Evolutionary conservation across 2,888 invertebrate genomes (phyloP), one percentile per base, ranked within the genome.

Genomic region (Agrotis puta): DNA sequence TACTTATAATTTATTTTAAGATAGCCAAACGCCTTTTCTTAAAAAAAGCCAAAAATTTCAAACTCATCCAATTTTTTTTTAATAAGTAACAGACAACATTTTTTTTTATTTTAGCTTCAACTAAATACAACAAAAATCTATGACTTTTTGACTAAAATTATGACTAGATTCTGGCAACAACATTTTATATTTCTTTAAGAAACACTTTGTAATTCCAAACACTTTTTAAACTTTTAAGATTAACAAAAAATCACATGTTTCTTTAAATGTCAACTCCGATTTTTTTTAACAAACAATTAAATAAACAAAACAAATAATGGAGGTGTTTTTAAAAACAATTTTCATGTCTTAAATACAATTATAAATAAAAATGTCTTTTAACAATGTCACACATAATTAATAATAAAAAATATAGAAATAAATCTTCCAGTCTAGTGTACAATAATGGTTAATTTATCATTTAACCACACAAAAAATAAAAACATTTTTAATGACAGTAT

Each of bases 151-250:
- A 81, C 50, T 64, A 51, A 53, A 75, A 70, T 57, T 48, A 81
- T 67, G 79, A 79, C 79, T 79, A 79, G 64, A 73, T 50, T 63
- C 57, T 67, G 74, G 74, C 65, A 81, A 85, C 81, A 80, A 72
- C 63, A 72, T 33, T 78, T 82, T 56, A 70, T 57, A 75, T 85
- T 82, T 79, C 82, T 82, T 70, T 47, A 13, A 83, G 77, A 83
- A 85, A 80, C 70, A 58, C 20, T 82, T 82, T 54, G 79, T 57
- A 54, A 62, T 64, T 61, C 62, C 74, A 79, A 82, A 79, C 81
- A 33, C 6, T 22, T 50, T 58, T 63, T 79, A 82, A 64, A 64
- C 67, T 64, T 82, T 78, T 2, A 67, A 50, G 62, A 73, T n/a
- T 64, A 72, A 58, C 77, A 56, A 50, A 82, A 64, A 67, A 61